phyloP scores from a whole-genome alignment of 53 echinoderm and acorn worm genomes.

The Hippasteria phrygiana region DNA sequence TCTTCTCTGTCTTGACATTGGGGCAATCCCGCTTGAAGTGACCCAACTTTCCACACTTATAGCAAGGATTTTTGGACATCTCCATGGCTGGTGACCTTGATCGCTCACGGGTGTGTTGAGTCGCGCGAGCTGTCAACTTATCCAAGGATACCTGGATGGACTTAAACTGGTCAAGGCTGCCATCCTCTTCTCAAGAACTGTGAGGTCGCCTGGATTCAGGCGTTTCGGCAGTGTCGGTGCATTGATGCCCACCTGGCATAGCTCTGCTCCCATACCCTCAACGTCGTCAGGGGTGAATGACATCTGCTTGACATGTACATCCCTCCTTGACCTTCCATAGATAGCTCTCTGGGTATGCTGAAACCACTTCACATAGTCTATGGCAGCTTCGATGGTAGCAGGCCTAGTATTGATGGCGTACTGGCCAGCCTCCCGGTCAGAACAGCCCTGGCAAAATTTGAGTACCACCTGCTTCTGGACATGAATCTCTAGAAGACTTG shows the following conservation, averaged over 20 bases:
- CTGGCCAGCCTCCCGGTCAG: slow-evolving; percentile 58
- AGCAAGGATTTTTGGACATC: slow-evolving; percentile 12
- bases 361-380: slow-evolving; percentile 49
- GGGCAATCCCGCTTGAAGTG: too few species aligned
- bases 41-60: too few species aligned
- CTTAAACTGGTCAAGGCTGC: slow-evolving; percentile 11
- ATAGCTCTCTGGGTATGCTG: slow-evolving; percentile 60
- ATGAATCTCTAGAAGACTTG: neutral
- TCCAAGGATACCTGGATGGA: slow-evolving; percentile 21
- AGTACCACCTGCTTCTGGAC: slow-evolving; percentile 43
- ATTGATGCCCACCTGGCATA: neutral
- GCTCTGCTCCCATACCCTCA: neutral
- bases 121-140: neutral
- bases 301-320: slow-evolving; percentile 26
- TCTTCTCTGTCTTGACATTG: neutral
- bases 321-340: slow-evolving; percentile 29
- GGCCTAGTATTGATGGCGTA: slow-evolving; percentile 51
- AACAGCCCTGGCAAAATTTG: slow-evolving; percentile 56
- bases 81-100: slow-evolving; percentile 2
- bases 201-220: neutral
- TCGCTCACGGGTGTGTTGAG: neutral
- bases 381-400: slow-evolving; percentile 7
- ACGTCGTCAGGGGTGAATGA: neutral
- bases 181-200: slow-evolving; percentile 8
- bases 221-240: neutral